phyloP scores from a whole-genome alignment of 2,113 vertebrate species.

The Sander lucioperca region DNA sequence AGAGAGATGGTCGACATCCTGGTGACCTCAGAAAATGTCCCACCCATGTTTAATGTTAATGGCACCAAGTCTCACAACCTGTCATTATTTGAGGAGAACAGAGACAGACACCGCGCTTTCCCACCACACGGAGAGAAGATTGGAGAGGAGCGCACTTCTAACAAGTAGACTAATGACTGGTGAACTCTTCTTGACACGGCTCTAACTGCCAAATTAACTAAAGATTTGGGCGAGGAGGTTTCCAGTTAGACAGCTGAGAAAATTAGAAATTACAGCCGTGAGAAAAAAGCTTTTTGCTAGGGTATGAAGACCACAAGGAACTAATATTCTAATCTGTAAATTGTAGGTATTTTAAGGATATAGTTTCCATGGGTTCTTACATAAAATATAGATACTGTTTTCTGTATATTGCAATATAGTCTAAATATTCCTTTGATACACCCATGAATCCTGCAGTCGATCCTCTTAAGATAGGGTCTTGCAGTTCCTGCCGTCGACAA shows the following conservation, averaged over 20 bases:
- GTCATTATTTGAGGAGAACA: conserved; percentile 64
- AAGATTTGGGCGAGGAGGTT: conserved; percentile 50
- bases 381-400: neutral
- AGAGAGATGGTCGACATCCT: conserved; percentile 22
- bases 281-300: conserved; percentile 18
- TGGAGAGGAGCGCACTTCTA: conserved; percentile 47
- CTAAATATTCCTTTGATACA: neutral
- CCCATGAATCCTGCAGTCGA: neutral
- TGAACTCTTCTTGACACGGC: conserved; percentile 53
- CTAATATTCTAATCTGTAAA: conserved; percentile 1
- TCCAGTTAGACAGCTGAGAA: conserved; percentile 32
- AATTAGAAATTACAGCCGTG: conserved; percentile 40
- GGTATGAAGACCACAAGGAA: conserved; percentile 1
- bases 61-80: conserved; percentile 50
- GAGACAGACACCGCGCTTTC: conserved; percentile 36
- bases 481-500: neutral
- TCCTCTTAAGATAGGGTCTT: neutral
- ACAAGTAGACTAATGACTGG: conserved; percentile 57
- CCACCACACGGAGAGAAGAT: conserved; percentile 33
- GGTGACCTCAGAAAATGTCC: conserved; percentile 30
- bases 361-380: neutral
- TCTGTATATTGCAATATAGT: neutral
- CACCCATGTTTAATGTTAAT: conserved; percentile 50
- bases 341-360: neutral
- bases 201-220: conserved; percentile 45